Percentiles rank a stretch among this genome's conserved stretches.
Evolutionary conservation across 2,888 invertebrate species (phyloP).

Genomic region (Aporophyla nigra): DNA sequence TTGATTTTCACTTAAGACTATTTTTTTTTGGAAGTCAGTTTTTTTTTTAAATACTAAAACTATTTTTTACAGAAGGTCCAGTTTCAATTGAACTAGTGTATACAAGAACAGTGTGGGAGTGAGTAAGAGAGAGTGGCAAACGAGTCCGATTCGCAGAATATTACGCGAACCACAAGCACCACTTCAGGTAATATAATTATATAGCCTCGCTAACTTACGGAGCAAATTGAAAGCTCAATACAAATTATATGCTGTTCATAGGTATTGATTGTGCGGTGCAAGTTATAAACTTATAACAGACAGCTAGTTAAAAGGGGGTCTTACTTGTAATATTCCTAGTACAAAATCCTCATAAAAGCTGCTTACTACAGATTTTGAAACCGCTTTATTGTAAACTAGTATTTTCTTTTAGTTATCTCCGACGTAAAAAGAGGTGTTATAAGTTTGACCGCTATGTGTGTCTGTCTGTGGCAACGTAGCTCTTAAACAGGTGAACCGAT

Average conservation of each 20-base stretch:
- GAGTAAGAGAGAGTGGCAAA: not conserved
- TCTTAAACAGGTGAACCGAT: no score
- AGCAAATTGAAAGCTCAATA: constrained; percentile 30
- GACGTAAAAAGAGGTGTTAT: no score
- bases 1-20: no score
- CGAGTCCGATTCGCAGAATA: not conserved
- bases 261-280: constrained; percentile 26
- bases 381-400: not conserved
- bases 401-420: no score
- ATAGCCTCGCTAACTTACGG: constrained; percentile 1
- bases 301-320: not conserved
- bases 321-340: not conserved
- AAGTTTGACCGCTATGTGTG: no score
- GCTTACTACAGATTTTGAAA: no score
- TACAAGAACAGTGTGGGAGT: not conserved
- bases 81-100: not conserved
- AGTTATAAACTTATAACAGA: not conserved
- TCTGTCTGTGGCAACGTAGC: no score
- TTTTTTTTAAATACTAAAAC: no score
- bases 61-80: not conserved
- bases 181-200: not conserved
- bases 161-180: not conserved
- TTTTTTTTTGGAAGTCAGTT: no score
- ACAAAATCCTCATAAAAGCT: not conserved
- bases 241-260: constrained; percentile 35